These are phyloP conservation scores for Mixornis gularis DNA, from an alignment of 2,113 vertebrate species.

Conservation along the genomic window DNA sequence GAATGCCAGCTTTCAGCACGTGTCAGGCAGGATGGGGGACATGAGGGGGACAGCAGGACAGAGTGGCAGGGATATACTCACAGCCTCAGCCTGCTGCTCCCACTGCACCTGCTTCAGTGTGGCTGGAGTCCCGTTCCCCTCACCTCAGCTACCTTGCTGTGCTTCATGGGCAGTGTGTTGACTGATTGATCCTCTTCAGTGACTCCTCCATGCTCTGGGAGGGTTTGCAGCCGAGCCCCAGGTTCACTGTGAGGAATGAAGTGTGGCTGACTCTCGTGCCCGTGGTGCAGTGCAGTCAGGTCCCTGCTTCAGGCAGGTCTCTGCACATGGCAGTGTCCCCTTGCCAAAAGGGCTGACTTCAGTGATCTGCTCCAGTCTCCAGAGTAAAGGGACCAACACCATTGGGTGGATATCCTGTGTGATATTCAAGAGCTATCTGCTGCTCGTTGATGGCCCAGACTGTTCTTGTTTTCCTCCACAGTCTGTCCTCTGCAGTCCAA, in stretches of 20 bases:
- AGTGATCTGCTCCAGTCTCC: not conserved
- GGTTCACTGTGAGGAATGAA: not conserved
- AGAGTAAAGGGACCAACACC: not conserved
- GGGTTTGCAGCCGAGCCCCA: not conserved
- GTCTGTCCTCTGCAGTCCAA: conserved; percentile 18
- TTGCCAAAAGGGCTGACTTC: not conserved
- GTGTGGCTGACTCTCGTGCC: fast-evolving
- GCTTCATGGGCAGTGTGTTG: not conserved
- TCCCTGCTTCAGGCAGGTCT: not conserved
- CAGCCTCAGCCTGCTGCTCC: not conserved
- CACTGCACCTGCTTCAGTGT: not conserved
- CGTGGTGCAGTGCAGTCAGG: not conserved
- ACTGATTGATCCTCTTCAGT: not conserved
- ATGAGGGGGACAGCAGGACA: not conserved
- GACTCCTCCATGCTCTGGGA: not conserved
- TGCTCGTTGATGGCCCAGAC: not conserved
- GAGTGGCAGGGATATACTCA: not conserved
- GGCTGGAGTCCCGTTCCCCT: fast-evolving
- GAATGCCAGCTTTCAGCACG: not conserved
- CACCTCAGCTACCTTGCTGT: not conserved
- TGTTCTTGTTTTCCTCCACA: not conserved
- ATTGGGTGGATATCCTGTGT: fast-evolving
- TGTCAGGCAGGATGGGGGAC: not conserved
- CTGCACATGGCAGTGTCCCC: not conserved
- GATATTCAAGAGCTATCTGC: not conserved